Percentiles rank a stretch among this genome's conserved stretches.
Evolutionary conservation across 2,113 vertebrate species (phyloP).

Genomic region (Leucopternis melanops): DNA sequence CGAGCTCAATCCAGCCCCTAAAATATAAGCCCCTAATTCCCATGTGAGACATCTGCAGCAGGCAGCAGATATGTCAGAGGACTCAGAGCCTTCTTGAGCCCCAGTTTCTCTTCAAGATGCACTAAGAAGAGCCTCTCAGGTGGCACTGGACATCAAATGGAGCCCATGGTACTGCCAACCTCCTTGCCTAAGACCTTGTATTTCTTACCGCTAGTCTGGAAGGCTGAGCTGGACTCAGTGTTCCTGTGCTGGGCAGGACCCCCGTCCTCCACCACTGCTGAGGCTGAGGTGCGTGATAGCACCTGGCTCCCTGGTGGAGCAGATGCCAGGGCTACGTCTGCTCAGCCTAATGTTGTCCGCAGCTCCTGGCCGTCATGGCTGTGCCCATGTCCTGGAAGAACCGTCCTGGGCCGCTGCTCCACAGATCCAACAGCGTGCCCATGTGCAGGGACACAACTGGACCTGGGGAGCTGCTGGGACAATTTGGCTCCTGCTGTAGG

Average conservation of each 20-base stretch:
- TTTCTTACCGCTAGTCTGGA: neutral
- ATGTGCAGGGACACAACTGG: accelerated
- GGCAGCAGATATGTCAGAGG: neutral
- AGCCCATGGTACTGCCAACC: neutral
- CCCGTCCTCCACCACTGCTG: neutral
- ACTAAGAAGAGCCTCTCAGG: neutral
- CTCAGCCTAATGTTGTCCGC: neutral
- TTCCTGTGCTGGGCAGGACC: neutral
- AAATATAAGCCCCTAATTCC: neutral
- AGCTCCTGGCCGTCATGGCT: neutral
- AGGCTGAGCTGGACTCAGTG: neutral
- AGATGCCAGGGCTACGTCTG: neutral
- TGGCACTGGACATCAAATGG: neutral
- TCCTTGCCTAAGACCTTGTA: neutral
- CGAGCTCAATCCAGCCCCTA: neutral
- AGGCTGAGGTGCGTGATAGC: neutral
- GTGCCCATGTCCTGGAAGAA: neutral
- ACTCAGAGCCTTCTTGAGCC: neutral
- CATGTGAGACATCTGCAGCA: neutral
- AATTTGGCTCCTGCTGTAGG: accelerated
- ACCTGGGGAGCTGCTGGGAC: neutral
- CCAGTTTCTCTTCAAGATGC: neutral
- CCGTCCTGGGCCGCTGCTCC: neutral
- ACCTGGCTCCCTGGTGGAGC: neutral
- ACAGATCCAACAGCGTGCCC: neutral